Conservation (phyloP, 2,113 vertebrate genomes). For the Amphilophus citrinellus region DNA sequence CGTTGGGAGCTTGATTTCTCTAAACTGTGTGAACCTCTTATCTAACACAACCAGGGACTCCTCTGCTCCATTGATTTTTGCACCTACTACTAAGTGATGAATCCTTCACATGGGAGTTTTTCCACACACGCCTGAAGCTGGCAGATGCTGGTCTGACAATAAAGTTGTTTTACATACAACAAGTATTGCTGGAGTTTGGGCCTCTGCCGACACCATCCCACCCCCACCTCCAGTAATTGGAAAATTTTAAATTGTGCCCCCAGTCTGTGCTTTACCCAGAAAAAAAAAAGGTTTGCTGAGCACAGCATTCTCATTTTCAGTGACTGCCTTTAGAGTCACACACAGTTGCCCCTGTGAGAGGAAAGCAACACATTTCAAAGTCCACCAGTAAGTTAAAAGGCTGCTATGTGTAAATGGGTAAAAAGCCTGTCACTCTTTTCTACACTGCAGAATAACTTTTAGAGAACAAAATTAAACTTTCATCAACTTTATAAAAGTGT, state of each 20-base stretch:
- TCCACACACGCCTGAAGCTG: constrained; percentile 1
- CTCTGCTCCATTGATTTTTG: constrained; percentile 43
- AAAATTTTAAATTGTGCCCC: not conserved
- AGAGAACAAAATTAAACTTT: not conserved
- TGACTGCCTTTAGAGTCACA: not conserved
- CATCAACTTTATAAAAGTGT: not conserved
- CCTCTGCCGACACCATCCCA: not conserved
- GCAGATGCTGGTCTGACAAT: not conserved
- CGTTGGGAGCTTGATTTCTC: not conserved
- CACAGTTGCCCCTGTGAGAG: not conserved
- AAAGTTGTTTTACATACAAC: not conserved
- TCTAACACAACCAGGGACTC: constrained; percentile 42
- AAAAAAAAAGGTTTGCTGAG: constrained; percentile 6
- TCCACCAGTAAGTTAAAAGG: not conserved
- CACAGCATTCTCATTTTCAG: not conserved
- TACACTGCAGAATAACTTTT: not conserved
- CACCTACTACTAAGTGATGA: constrained; percentile 19
- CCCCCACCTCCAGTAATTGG: not conserved
- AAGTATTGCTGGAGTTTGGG: not conserved
- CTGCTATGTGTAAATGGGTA: not conserved
- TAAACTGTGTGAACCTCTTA: constrained; percentile 20
- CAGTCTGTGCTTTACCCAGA: not conserved
- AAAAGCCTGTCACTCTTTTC: not conserved
- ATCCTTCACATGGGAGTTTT: not conserved
- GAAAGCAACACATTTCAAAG: not conserved